A percentile compares a stretch with the other conserved stretches of the same genome.
Evolutionary conservation across 1,140 invertebrate genomes (phyloP).

Genomic region (Pantala flavescens): DNA sequence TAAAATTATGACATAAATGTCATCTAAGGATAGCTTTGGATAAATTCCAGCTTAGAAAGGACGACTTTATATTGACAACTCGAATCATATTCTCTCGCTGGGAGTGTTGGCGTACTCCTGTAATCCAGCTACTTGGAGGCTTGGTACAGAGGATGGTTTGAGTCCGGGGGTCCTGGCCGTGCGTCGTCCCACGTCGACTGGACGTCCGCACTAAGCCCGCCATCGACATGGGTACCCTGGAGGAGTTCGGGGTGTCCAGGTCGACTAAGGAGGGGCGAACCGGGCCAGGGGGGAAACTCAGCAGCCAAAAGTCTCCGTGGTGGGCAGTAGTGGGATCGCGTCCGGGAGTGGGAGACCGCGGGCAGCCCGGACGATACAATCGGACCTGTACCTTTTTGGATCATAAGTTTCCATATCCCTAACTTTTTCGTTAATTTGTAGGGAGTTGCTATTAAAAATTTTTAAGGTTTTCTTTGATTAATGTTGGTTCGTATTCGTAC

Average conservation of each 20-base stretch:
- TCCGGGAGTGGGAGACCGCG: slow-evolving; percentile 77
- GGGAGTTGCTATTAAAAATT: no score
- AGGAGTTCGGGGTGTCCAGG: slow-evolving; percentile 74
- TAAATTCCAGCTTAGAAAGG: no score
- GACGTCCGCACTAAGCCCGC: slow-evolving; percentile 53
- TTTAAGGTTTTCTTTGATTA: no score
- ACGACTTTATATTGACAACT: no score
- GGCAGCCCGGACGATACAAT: slow-evolving; percentile 75
- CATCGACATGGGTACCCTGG: slow-evolving; percentile 81
- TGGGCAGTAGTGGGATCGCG: slow-evolving; percentile 95
- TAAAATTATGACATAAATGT: no score
- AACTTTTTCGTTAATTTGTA: no score
- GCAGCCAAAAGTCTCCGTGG: slow-evolving; percentile 94
- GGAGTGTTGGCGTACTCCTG: slow-evolving; percentile 41
- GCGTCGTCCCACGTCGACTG: slow-evolving; percentile 24
- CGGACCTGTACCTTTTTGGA: slow-evolving; percentile 74
- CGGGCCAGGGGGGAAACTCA: slow-evolving; percentile 94
- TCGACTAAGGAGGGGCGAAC: slow-evolving; percentile 87
- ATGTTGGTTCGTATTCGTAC: no score
- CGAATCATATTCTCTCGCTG: slow-evolving; percentile 20
- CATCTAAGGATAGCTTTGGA: no score
- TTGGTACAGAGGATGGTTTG: slow-evolving; percentile 38
- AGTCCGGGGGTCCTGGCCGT: slow-evolving; percentile 27
- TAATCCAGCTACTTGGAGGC: slow-evolving; percentile 46
- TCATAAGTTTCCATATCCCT: no score